Evolutionary conservation across 1,140 invertebrate species (phyloP), one percentile per base, ranked within the genome.

Genomic region (Campoletis sonorensis): DNA sequence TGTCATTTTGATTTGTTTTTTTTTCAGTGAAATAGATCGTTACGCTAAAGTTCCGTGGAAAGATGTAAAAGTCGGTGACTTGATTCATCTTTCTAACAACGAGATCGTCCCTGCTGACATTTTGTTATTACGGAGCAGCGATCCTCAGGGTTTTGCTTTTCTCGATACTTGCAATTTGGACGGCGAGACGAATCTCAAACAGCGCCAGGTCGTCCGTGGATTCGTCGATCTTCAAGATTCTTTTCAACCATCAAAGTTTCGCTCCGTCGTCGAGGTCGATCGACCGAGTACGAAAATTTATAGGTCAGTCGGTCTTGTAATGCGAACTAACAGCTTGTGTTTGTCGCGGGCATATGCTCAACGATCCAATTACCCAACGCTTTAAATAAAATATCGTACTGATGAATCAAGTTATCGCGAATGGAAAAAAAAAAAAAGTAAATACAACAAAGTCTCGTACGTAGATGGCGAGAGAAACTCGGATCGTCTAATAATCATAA

Each of bases 111-210:
- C 98, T 10, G 98, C 98, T 4, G 98, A 99, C 91, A 96, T 99
- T 86, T 93, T 99, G 33, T 90, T 99, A 27, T 92, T 99, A 49
- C 94, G 95, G 82, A 97, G 96, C 64, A 98, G 98, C 89, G 98
- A 99, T 92, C 95, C 97, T 4, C 94, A 98, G 88, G 98, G 98
- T 37, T 94, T 99, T 85, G 99, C 98, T 90, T 99, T 99, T 92
- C 96, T 99, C 88, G 95, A 99, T 92, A 99, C 98, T 1, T 97
- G 98, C 83, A 99, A 99, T 93, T 93, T 99, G 84, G 99, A 99
- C 89, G 99, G 99, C 15, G 99, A 99, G 93, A 99, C 98, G n/a
- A 99, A 99, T 93, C 93, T 99, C 67, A 99, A 99, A 92, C 97
- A 98, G 86, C 94, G 98, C 87, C 96, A 98, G 91, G 96, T 97